phyloP scores from a whole-genome alignment of 92 coral and sea anemone species.

The Heliopora coerulea region DNA sequence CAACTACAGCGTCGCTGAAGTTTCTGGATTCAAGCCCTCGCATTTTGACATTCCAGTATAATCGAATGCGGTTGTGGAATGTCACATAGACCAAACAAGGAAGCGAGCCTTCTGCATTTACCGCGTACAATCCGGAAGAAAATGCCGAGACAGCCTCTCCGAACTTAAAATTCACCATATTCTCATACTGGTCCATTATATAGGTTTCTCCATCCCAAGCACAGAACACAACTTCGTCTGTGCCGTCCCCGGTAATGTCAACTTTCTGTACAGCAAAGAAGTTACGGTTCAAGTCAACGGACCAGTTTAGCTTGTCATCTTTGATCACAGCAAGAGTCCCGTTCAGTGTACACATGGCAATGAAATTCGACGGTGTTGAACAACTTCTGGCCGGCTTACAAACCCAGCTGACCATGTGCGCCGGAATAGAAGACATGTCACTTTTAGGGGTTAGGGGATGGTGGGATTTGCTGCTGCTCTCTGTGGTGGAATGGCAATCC shows the following conservation, averaged over 20 bases:
- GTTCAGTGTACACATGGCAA: constrained; percentile 78
- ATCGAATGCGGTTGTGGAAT: constrained; percentile 73
- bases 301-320: constrained; percentile 73
- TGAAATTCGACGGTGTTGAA: constrained; percentile 26
- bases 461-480: constrained; percentile 49
- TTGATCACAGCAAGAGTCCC: constrained; percentile 68
- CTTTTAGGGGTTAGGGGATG: constrained; percentile 18
- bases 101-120: constrained; percentile 53
- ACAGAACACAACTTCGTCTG: constrained; percentile 77
- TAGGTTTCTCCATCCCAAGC: constrained; percentile 85
- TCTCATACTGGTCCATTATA: constrained; percentile 72
- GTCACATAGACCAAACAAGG: constrained; percentile 89
- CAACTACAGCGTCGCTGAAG: constrained; percentile 51
- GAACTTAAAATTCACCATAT: constrained; percentile 78
- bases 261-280: constrained; percentile 81
- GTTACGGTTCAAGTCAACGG: constrained; percentile 64
- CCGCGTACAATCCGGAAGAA: constrained; percentile 72
- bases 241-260: constrained; percentile 78
- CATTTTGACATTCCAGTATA: constrained; percentile 72
- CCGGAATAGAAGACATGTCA: constrained; percentile 10
- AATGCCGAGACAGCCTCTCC: constrained; percentile 83
- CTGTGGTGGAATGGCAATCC: constrained; percentile 63
- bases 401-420: constrained; percentile 3
- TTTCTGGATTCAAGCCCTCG: constrained; percentile 61
- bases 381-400: background rate